A percentile compares a stretch with the other conserved stretches of the same genome.
Conservation (phyloP, 1,140 invertebrate species). For the Leguminivora glycinivorella region DNA sequence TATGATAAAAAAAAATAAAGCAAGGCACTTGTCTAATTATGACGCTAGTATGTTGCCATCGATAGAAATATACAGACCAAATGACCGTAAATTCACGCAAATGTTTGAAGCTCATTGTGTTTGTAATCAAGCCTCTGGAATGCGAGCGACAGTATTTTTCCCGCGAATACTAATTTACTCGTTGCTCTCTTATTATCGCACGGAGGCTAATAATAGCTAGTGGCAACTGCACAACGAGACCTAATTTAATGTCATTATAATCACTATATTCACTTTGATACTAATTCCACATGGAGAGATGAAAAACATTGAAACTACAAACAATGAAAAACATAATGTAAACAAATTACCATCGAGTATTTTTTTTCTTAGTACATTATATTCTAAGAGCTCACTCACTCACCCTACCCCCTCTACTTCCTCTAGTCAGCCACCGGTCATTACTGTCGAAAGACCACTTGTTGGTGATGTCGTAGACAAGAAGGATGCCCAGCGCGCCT, state of each 20-base stretch:
- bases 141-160: neutral
- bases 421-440: conserved; percentile 92
- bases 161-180: neutral
- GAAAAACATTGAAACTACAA: too few relatives aligned
- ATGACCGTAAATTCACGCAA: neutral
- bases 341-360: too few relatives aligned
- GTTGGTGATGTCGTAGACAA: conserved; percentile 99
- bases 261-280: too few relatives aligned
- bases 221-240: neutral
- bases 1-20: too few relatives aligned
- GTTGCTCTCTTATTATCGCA: conserved; percentile 2
- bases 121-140: neutral
- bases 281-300: too few relatives aligned
- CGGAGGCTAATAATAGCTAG: neutral
- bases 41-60: neutral
- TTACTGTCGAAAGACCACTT: conserved; percentile 99
- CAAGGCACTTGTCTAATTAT: neutral
- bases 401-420: conserved; percentile 98
- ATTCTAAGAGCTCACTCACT: too few relatives aligned
- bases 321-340: too few relatives aligned
- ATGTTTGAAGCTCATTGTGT: neutral
- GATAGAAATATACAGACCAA: neutral
- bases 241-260: neutral
- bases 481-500: conserved; percentile 94
- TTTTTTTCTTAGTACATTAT: too few relatives aligned